phyloP scores from a whole-genome alignment of 2,797 vertebrate species.

The Macroramphosus scolopax region DNA sequence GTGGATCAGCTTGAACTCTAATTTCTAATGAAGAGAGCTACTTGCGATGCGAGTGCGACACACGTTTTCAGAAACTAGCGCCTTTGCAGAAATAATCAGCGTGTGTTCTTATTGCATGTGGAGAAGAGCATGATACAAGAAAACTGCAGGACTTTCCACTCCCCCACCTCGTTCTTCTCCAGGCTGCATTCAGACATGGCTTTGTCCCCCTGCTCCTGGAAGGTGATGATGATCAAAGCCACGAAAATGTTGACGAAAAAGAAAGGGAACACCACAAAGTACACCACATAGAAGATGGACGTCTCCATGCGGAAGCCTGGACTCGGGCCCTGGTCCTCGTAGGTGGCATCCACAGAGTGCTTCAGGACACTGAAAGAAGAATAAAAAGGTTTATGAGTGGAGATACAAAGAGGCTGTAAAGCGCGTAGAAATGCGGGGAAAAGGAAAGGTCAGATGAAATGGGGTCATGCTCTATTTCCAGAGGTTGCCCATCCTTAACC shows the following conservation, averaged over 20 bases:
- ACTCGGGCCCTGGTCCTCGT: conserved; percentile 94
- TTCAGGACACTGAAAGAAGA: conserved; percentile 86
- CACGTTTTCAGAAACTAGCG: not conserved
- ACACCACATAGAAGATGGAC: conserved; percentile 98
- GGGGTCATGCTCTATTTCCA: no score
- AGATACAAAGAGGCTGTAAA: no score
- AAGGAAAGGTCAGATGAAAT: no score
- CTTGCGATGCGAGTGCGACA: no score
- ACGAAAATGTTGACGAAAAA: conserved; percentile 99
- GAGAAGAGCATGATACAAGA: not conserved
- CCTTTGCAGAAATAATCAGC: conserved; percentile 6
- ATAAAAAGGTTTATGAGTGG: not conserved
- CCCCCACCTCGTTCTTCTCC: conserved; percentile 95
- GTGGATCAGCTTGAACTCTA: conserved; percentile 19
- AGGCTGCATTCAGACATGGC: conserved; percentile 98
- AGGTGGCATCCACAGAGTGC: conserved; percentile 95
- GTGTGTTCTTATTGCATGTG: not conserved
- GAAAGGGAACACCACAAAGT: conserved; percentile 99
- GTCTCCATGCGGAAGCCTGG: conserved; percentile 98
- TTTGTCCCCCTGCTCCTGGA: conserved; percentile 99
- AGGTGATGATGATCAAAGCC: conserved; percentile 99
- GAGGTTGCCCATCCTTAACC: no score
- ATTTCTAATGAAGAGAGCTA: conserved; percentile 16
- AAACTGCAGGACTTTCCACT: not conserved
- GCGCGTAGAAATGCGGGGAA: no score